Evolutionary conservation across 2,888 invertebrate species (phyloP).

Genomic region (Dicyrtomina minuta): DNA sequence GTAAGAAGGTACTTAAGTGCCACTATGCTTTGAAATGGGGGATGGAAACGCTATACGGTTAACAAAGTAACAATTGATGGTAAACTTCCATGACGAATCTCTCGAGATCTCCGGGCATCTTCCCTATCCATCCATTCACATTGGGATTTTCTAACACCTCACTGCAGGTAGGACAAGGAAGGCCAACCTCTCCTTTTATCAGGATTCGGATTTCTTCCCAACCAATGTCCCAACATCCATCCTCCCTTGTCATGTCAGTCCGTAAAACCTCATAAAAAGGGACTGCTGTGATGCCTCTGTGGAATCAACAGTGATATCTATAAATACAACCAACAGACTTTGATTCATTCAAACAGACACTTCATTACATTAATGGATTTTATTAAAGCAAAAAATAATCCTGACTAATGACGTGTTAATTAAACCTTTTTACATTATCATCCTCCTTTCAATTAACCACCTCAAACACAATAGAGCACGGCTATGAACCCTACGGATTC

Average conservation of each 20-base stretch:
- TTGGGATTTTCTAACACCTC: slow-evolving; percentile 42
- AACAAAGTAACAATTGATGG: slow-evolving; percentile 30
- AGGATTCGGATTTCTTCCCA: slow-evolving; percentile 25
- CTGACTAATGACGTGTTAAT: slow-evolving; percentile 23
- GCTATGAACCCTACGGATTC: no score
- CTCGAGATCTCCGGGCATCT: slow-evolving; percentile 34
- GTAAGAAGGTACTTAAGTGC: no score
- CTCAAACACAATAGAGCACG: no score
- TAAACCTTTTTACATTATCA: background rate
- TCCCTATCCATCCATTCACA: slow-evolving; percentile 24
- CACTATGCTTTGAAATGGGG: no score
- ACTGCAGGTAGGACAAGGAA: slow-evolving; percentile 40
- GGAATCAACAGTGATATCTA: background rate
- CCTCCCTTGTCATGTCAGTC: slow-evolving; percentile 27
- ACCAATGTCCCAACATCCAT: slow-evolving; percentile 31
- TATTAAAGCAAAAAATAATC: background rate
- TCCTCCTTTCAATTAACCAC: background rate
- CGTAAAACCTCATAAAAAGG: background rate
- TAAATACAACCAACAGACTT: background rate
- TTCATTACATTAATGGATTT: slow-evolving; percentile 9
- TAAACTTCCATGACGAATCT: slow-evolving; percentile 32
- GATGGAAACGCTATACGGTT: slow-evolving; percentile 10
- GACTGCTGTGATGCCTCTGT: background rate
- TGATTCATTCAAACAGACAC: slow-evolving; percentile 1
- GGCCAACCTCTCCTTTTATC: slow-evolving; percentile 38